Evolutionary conservation across 2,113 vertebrate species (phyloP).

Genomic region (Bubo bubo): DNA sequence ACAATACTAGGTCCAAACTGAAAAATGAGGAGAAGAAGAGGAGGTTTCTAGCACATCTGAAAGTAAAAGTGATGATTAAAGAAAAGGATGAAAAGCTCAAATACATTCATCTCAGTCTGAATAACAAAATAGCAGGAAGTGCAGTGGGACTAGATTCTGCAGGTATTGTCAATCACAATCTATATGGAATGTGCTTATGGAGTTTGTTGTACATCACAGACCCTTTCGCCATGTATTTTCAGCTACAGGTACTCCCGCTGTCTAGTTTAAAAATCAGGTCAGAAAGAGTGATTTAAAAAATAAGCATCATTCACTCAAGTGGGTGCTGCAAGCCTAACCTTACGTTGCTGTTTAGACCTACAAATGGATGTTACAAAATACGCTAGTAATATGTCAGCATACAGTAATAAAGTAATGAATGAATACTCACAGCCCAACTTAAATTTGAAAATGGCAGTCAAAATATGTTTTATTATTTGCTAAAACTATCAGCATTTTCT

Average conservation of each 20-base stretch:
- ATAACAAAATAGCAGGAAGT: background rate
- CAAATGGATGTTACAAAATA: background rate
- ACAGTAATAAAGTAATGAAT: background rate
- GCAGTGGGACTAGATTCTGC: background rate
- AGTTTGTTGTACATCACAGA: background rate
- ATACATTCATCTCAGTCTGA: background rate
- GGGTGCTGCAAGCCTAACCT: background rate
- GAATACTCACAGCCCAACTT: background rate
- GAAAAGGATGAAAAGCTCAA: background rate
- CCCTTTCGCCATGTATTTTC: background rate
- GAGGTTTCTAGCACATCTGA: background rate
- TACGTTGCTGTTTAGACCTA: background rate
- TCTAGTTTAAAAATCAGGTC: background rate
- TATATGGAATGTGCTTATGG: background rate
- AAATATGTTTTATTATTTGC: background rate
- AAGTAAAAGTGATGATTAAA: background rate
- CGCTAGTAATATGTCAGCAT: background rate
- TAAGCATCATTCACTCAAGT: background rate
- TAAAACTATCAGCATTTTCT: background rate
- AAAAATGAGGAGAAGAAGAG: background rate
- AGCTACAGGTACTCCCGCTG: background rate
- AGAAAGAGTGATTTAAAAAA: background rate
- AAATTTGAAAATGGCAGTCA: background rate
- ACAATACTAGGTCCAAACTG: background rate
- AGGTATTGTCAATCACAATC: background rate